Conservation (phyloP, 2,113 vertebrate genomes). For the Delphinapterus leucas region DNA sequence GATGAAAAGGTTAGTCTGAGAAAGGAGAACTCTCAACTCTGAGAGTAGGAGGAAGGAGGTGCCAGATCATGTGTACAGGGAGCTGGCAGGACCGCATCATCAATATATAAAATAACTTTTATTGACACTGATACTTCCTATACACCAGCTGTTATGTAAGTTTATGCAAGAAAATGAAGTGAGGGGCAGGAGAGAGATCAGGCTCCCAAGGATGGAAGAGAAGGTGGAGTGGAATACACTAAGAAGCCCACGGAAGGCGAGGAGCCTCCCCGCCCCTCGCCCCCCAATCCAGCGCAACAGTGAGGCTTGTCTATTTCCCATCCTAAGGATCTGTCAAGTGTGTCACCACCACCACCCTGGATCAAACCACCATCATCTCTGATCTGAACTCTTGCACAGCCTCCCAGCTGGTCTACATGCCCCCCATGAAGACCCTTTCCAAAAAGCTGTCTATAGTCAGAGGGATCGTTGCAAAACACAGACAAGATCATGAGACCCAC, state of each 20-base stretch:
- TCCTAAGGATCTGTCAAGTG: neutral
- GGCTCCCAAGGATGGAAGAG: neutral
- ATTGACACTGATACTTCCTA: rapidly evolving
- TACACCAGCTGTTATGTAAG: neutral
- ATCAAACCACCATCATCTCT: neutral
- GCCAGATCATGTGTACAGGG: rapidly evolving
- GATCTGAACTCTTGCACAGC: rapidly evolving
- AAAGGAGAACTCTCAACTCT: neutral
- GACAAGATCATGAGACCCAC: neutral
- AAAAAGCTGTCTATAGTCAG: neutral
- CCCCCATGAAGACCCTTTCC: neutral
- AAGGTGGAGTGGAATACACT: neutral
- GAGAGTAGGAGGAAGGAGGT: neutral
- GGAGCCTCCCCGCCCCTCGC: neutral
- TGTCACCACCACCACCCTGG: neutral
- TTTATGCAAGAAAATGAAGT: neutral
- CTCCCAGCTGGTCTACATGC: neutral
- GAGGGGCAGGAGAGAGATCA: neutral
- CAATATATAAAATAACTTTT: neutral
- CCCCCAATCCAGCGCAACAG: neutral
- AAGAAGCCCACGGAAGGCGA: neutral
- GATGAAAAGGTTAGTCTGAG: neutral
- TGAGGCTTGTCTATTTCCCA: neutral
- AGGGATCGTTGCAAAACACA: neutral
- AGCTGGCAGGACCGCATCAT: neutral